These are phyloP conservation scores for Parelbella ahira DNA, from an alignment of 2,888 invertebrate species.

Conservation along the genomic window DNA sequence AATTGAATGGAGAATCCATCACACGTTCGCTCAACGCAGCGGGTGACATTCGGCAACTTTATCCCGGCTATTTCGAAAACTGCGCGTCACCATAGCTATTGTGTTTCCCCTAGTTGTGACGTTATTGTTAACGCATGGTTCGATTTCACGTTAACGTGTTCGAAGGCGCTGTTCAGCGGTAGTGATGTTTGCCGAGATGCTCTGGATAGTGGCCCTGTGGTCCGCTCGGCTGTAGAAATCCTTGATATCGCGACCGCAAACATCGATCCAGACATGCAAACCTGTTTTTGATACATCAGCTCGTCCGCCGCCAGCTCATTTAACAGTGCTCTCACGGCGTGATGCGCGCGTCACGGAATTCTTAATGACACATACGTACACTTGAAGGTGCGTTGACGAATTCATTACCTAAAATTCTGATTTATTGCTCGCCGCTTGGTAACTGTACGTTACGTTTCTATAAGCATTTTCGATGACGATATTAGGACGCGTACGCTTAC, in stretches of 20 bases:
- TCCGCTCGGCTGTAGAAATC: conserved; percentile 55
- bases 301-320: conserved; percentile 34
- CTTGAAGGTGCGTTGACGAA: conserved; percentile 20
- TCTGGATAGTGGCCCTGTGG: conserved; percentile 47
- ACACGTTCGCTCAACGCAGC: conserved; percentile 13
- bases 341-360: conserved; percentile 36
- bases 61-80: conserved; percentile 45
- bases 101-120: conserved; percentile 49
- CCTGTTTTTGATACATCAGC: conserved; percentile 51
- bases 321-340: conserved; percentile 40
- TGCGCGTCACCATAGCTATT: conserved; percentile 53
- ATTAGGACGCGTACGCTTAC: no score
- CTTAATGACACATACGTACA: conserved; percentile 34
- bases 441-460: conserved; percentile 16
- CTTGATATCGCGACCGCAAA: conserved; percentile 64
- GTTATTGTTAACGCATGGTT: no score
- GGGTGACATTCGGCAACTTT: conserved; percentile 14
- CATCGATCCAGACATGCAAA: conserved; percentile 52
- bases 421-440: conserved; percentile 14
- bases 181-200: not conserved
- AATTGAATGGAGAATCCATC: conserved; percentile 43
- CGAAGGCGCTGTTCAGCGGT: no score
- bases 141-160: no score
- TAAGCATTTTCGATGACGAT: no score
- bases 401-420: conserved; percentile 17